Evolutionary conservation across 2,113 vertebrate genomes (phyloP).

Genomic region (Galbula dea): DNA sequence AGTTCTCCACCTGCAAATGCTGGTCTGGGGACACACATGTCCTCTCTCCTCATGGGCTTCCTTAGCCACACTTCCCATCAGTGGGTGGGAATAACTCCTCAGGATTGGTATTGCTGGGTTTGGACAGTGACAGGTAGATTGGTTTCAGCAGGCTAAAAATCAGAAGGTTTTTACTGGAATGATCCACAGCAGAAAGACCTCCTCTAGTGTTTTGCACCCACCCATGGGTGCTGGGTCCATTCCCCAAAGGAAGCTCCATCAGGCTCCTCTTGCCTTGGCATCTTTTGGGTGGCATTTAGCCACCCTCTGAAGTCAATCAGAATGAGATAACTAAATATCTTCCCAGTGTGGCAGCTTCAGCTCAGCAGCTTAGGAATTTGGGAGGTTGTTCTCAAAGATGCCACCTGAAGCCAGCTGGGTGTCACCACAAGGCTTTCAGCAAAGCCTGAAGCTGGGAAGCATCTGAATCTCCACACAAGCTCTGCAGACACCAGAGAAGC

Average conservation of each 20-base stretch:
- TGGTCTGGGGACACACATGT: fast-evolving
- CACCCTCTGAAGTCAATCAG: background rate
- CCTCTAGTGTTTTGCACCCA: background rate
- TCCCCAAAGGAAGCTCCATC: fast-evolving
- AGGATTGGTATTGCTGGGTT: background rate
- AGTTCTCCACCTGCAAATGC: background rate
- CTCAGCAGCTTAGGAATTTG: background rate
- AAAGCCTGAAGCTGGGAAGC: background rate
- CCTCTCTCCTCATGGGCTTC: background rate
- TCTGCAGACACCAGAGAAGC: background rate
- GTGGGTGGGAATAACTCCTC: background rate
- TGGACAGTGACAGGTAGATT: background rate
- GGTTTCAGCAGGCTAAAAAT: background rate
- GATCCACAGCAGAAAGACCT: background rate
- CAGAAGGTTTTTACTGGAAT: background rate
- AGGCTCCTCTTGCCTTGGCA: background rate
- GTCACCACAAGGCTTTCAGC: background rate
- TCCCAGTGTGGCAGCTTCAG: background rate
- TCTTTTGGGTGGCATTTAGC: background rate
- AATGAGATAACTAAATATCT: background rate
- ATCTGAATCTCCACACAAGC: background rate
- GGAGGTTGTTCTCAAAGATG: background rate
- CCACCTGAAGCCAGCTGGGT: background rate
- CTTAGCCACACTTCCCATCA: background rate
- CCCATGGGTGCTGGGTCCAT: background rate